Evolutionary conservation across 2,888 invertebrate species (phyloP).

Genomic region (Coelopa pilipes): DNA sequence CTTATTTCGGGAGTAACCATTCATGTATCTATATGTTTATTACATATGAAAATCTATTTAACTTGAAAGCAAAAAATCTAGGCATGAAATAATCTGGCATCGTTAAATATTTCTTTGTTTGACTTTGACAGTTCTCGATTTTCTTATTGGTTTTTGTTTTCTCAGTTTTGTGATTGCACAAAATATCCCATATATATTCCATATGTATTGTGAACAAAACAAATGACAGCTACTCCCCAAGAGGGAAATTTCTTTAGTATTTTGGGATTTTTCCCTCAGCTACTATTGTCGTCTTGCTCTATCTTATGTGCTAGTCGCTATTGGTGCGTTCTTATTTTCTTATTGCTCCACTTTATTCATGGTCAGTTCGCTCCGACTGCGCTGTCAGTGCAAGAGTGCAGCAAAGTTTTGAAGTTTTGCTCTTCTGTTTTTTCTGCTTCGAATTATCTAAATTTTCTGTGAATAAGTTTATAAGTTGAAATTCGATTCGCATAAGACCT

Average conservation of each 20-base stretch:
- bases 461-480: conserved; percentile 13
- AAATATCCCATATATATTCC: not conserved
- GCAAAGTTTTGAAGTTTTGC: not conserved
- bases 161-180: not conserved
- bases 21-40: no score
- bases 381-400: conserved; percentile 29
- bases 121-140: not conserved
- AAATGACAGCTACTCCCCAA: conserved; percentile 5
- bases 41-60: no score
- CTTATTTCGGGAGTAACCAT: no score
- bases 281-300: conserved; percentile 3
- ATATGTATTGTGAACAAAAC: not conserved
- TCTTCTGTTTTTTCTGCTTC: conserved; percentile 11
- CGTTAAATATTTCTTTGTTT: not conserved
- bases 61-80: no score
- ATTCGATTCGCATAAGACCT: not conserved
- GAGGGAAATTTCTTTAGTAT: conserved; percentile 8
- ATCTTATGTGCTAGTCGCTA: not conserved
- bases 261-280: conserved; percentile 13
- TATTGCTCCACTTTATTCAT: conserved; percentile 30
- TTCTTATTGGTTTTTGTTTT: not conserved
- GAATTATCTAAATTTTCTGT: not conserved
- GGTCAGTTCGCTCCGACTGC: conserved; percentile 19
- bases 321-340: conserved; percentile 24
- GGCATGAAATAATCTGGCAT: no score